These are phyloP conservation scores for Mylabris sibirica DNA, from an alignment of 2,888 invertebrate species.

Conservation along the genomic window DNA sequence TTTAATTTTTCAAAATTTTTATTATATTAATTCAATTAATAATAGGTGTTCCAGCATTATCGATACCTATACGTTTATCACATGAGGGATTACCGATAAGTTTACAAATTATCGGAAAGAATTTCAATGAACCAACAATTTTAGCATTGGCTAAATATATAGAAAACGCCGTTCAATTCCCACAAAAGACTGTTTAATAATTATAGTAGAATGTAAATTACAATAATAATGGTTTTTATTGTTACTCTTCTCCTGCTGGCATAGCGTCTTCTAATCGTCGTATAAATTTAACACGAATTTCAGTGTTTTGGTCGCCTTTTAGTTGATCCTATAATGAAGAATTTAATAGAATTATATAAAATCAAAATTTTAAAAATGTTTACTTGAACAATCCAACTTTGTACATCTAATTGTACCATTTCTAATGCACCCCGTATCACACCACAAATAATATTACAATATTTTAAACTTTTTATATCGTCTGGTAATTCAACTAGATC, in stretches of 20 bases:
- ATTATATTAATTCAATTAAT: slow-evolving; percentile 24
- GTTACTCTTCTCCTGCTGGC: slow-evolving; percentile 97
- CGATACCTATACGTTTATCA: slow-evolving; percentile 82
- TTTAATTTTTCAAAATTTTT: slow-evolving; percentile 5
- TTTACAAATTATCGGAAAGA: slow-evolving; percentile 86
- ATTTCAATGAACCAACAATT: slow-evolving; percentile 77
- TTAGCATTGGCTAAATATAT: slow-evolving; percentile 83
- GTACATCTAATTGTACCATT: slow-evolving; percentile 98
- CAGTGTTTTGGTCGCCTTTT: slow-evolving; percentile 93
- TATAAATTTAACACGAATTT: slow-evolving; percentile 93
- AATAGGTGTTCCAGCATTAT: slow-evolving; percentile 83
- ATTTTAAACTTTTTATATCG: slow-evolving; percentile 81
- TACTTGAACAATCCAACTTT: slow-evolving; percentile 86
- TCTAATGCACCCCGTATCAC: slow-evolving; percentile 93
- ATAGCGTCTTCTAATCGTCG: slow-evolving; percentile 96
- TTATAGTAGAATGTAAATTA: neutral
- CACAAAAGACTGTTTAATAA: slow-evolving; percentile 46
- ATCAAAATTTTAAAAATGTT: neutral
- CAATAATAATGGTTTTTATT: slow-evolving; percentile 13
- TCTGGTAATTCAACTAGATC: slow-evolving; percentile 97
- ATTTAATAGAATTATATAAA: neutral
- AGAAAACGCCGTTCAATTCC: slow-evolving; percentile 76
- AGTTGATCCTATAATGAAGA: slow-evolving; percentile 81
- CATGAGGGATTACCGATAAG: slow-evolving; percentile 80
- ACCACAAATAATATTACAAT: slow-evolving; percentile 93